Percentiles rank a stretch among this genome's conserved stretches.
phyloP scores from a whole-genome alignment of 2,888 invertebrate genomes.

The Hirtodrosophila confusa region DNA sequence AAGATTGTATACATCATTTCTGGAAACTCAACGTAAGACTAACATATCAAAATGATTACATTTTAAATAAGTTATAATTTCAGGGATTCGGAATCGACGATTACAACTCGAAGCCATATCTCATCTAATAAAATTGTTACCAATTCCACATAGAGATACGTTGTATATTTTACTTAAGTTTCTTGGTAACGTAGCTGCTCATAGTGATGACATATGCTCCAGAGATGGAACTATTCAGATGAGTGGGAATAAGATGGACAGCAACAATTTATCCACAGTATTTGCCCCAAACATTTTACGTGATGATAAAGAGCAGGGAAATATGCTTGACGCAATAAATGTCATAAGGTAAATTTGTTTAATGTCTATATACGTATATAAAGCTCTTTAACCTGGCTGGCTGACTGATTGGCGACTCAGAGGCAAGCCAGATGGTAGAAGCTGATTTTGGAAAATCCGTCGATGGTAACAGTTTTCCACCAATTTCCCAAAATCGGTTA shows the following conservation, averaged over 20 bases:
- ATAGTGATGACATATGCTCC: slow-evolving; percentile 75
- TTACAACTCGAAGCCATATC: slow-evolving; percentile 93
- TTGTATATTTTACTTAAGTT: slow-evolving; percentile 91
- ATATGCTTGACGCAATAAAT: slow-evolving; percentile 94
- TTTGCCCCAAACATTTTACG: slow-evolving; percentile 97
- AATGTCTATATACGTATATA: not conserved
- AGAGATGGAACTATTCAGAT: slow-evolving; percentile 69
- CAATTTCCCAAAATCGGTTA: no score
- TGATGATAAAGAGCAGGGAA: slow-evolving; percentile 74
- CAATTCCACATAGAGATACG: slow-evolving; percentile 95
- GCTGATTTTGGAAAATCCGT: no score
- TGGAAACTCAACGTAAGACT: slow-evolving; percentile 94
- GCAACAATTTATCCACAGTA: slow-evolving; percentile 95
- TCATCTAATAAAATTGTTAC: slow-evolving; percentile 93
- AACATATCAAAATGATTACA: not conserved
- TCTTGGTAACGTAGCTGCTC: slow-evolving; percentile 86
- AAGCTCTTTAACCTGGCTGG: no score
- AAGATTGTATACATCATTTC: slow-evolving; percentile 94
- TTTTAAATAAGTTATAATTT: slow-evolving; percentile 1
- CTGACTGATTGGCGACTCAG: no score
- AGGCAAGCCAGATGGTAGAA: no score
- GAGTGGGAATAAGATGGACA: slow-evolving; percentile 96
- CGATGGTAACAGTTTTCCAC: no score
- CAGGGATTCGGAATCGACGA: slow-evolving; percentile 92
- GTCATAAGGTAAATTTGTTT: slow-evolving; percentile 87